Evolutionary conservation across 1,140 invertebrate genomes (phyloP).

Genomic region (Akabosia matsudoensis): DNA sequence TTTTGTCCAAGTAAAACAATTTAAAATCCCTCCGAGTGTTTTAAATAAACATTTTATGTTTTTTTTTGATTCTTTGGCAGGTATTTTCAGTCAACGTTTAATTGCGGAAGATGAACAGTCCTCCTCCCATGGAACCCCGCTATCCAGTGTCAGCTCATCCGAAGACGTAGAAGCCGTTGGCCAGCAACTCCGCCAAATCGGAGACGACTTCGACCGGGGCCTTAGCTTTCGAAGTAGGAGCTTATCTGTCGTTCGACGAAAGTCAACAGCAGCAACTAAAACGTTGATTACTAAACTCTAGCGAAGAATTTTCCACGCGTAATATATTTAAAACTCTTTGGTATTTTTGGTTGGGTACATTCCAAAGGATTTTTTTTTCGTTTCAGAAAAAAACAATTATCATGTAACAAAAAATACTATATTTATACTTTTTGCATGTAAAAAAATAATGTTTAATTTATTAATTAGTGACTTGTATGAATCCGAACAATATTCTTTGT

Average conservation of each 20-base stretch:
- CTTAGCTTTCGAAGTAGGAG: background rate
- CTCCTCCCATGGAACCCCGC: background rate
- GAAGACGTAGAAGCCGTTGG: background rate
- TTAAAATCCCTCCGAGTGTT: background rate
- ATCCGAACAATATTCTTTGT: too few relatives aligned
- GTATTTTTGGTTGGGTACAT: too few relatives aligned
- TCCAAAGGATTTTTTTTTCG: too few relatives aligned
- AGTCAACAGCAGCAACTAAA: background rate
- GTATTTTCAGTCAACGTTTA: background rate
- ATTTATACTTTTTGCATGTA: too few relatives aligned
- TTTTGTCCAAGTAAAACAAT: background rate
- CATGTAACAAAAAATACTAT: too few relatives aligned
- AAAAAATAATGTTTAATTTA: too few relatives aligned
- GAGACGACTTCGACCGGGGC: slow-evolving; percentile 28
- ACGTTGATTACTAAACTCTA: background rate
- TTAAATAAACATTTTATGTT: background rate
- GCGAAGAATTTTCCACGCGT: background rate
- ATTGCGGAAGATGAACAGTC: background rate
- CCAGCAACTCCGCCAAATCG: slow-evolving; percentile 27
- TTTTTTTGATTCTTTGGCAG: background rate
- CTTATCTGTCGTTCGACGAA: slow-evolving; percentile 3
- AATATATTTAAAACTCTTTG: background rate
- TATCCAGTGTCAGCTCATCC: background rate
- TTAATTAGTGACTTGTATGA: too few relatives aligned
- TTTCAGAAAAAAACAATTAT: too few relatives aligned